Evolutionary conservation across 2,113 vertebrate genomes (phyloP).

Genomic region (Parus major): DNA sequence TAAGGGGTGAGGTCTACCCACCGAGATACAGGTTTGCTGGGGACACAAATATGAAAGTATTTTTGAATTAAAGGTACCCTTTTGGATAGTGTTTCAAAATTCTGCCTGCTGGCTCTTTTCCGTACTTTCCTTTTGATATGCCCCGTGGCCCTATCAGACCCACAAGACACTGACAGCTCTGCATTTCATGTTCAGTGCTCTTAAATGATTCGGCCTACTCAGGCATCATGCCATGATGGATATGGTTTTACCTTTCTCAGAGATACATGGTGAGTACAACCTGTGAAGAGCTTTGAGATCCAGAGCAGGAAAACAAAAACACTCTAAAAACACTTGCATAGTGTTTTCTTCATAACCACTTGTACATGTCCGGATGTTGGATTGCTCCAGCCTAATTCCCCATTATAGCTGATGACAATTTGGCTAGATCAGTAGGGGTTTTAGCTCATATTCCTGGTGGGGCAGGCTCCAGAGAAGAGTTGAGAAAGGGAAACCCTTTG

Average conservation of each 20-base stretch:
- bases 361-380: background rate
- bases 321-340: background rate
- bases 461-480: background rate
- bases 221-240: background rate
- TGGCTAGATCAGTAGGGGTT: background rate
- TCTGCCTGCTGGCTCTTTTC: background rate
- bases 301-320: background rate
- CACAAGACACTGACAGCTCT: background rate
- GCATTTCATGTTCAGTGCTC: background rate
- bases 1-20: background rate
- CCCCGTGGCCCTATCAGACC: background rate
- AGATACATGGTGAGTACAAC: background rate
- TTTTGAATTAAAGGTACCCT: background rate
- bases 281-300: background rate
- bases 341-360: background rate
- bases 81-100: background rate
- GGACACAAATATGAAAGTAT: fast-evolving
- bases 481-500: background rate
- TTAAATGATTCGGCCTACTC: background rate
- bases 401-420: fast-evolving
- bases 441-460: background rate
- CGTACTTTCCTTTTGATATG: background rate
- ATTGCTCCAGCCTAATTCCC: background rate
- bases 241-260: background rate
- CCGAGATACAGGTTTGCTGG: background rate